Conservation (phyloP, 2,797 vertebrate genomes). For the Pteronotus mesoamericanus region DNA sequence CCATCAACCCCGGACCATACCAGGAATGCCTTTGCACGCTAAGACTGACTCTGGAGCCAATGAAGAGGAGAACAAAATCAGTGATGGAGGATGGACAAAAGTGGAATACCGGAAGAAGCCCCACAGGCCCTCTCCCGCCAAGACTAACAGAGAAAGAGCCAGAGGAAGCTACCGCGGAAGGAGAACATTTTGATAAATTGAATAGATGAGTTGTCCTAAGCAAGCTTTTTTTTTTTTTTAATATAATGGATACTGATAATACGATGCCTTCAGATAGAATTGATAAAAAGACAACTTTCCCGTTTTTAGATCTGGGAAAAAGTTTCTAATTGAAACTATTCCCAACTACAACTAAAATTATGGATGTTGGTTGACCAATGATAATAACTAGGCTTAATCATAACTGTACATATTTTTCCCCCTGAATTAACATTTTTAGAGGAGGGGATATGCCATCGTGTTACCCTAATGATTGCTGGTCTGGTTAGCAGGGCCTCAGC, state of each 20-base stretch:
- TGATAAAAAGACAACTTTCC: neutral
- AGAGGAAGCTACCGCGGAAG: slow-evolving; percentile 85
- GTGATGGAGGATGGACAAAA: slow-evolving; percentile 94
- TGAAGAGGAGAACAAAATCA: slow-evolving; percentile 84
- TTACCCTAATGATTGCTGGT: neutral
- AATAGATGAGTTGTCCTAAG: neutral
- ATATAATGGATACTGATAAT: slow-evolving; percentile 14
- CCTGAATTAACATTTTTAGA: neutral
- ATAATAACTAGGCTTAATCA: neutral
- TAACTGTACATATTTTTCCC: neutral
- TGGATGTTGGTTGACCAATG: neutral
- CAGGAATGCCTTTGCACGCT: slow-evolving; percentile 86
- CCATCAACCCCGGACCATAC: slow-evolving; percentile 80
- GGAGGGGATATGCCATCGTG: neutral
- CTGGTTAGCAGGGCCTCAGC: neutral
- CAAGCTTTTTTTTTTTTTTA: neutral
- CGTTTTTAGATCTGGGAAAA: neutral
- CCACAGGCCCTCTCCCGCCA: slow-evolving; percentile 83
- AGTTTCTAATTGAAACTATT: neutral
- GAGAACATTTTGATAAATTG: slow-evolving; percentile 74
- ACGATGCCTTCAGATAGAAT: neutral
- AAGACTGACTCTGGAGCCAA: slow-evolving; percentile 75
- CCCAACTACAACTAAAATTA: neutral
- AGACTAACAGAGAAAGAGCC: slow-evolving; percentile 86
- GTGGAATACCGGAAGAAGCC: slow-evolving; percentile 91